These are phyloP conservation scores for Tetramorium simillimum DNA, from an alignment of 1,140 invertebrate genomes.

Conservation along the genomic window DNA sequence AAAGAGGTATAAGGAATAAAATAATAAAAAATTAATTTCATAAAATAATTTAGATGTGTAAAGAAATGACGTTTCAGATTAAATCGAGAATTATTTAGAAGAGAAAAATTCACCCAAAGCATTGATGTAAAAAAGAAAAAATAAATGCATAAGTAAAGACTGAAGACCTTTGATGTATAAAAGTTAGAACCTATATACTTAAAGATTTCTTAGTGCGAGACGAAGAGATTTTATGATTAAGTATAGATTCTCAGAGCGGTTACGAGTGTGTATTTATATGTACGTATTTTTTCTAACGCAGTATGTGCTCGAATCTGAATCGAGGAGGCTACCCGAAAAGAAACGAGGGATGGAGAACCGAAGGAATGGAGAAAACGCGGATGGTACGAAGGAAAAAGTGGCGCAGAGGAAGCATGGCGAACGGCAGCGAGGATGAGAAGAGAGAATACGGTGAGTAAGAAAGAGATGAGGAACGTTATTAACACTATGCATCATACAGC, in stretches of 20 bases:
- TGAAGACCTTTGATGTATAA: background rate
- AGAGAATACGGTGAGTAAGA: constrained; percentile 23
- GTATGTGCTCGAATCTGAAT: background rate
- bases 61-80: background rate
- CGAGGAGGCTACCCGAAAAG: too few species aligned
- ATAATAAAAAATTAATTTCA: background rate
- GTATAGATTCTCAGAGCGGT: background rate
- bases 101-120: background rate
- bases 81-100: background rate
- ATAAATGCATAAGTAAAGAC: background rate
- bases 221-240: background rate
- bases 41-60: background rate
- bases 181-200: background rate
- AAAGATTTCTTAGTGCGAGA: background rate
- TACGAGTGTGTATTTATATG: background rate
- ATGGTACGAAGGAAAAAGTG: background rate
- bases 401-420: background rate
- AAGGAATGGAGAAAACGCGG: background rate
- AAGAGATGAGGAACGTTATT: constrained; percentile 72
- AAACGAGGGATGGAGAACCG: background rate
- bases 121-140: background rate
- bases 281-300: background rate
- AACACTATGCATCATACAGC: constrained; percentile 78
- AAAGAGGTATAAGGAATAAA: background rate
- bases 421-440: background rate